Base-by-base conservation (phyloP, 2,797 vertebrate genomes). In the Hybognathus amarus region DNA sequence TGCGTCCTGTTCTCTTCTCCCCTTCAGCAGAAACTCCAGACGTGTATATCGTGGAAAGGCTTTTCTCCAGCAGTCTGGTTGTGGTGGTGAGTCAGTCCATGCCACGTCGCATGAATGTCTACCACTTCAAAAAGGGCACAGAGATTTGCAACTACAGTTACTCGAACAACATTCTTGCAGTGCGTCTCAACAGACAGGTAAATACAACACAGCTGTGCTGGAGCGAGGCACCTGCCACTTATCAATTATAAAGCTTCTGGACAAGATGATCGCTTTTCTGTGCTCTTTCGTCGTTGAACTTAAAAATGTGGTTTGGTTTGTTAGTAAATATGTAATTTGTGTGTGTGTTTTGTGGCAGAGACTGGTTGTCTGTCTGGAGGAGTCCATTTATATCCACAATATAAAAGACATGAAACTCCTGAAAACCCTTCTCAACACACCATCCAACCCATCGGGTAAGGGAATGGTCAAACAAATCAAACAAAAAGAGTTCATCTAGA, bases 71-170 rank as follows among this genome's bases (percentile, higher is more conserved):
- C 94, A 98, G 97, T 91, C 94, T 99, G 92, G 97, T 99, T 67
- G 97, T 97, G 20, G 96, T 98, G 88, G 97, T 98, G 85, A 97
- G 97, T 79, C 92, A 90, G 84, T 68, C 91, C 7, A 95, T 92
- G 85, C 96, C 97, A 0, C 95, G 96, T 24, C 95, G 96, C 67
- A 98, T 99, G 97, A 97, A 98, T 45, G 97, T 99, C 87, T 97
- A 97, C 86, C 97, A 98, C 93, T 98, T 98, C 92, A 98, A 98
- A 94, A 98, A 98, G 91, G 97, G 97, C 79, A 98, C 97, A 0
- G 97, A 99, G 92, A 98, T 99, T 93, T 99, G 97, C 90, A 98
- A 97, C 91, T 98, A 99, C 89, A 97, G 96, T 94, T 99, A 98
- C 91, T 96, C 96, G 86, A 94, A 93, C 92, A 93, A 94, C 86